Evolutionary conservation across 2,888 invertebrate genomes (phyloP), one percentile per base, ranked within the genome.

Genomic region (Lycaena phlaeas): DNA sequence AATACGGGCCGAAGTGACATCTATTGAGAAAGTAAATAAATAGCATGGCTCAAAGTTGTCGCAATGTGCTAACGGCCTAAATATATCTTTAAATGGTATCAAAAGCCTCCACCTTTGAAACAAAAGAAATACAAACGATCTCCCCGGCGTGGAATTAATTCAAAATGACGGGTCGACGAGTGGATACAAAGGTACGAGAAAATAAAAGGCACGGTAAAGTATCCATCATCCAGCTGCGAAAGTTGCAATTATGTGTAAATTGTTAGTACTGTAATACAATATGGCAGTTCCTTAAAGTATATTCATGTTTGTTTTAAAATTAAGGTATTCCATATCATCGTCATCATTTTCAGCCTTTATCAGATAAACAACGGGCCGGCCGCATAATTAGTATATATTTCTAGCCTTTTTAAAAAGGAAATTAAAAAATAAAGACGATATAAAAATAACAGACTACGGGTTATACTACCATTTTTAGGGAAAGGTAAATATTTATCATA

Each of bases 71-170:
- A 74, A 76, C 68, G 72, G 70, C 61, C 57, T 61, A 66, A 71
- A 73, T 76, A 75, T 75, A 73, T 22, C 29, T 39, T 18, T 39
- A 39, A 29, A 39, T 39, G 29, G 4, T 39, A 25, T 30, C 39
- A 22, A 29, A 25, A 31, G 30, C 14, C 14, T 56, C 64, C 64
- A 68, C 68, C 65, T 64, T 64, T 53, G 53, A 71, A 74, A 76
- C 74, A 76, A 77, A 72, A 73, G 73, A 74, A 72, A 73, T 68
- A 71, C 69, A 73, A 74, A 75, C 69, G 72, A 68, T 67, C 64
- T 59, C 60, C 63, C 59, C 63, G 71, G 61, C 68, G 66, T 71
- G 67, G 73, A 75, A 76, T 75, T 74, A 75, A 76, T 76, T 75
- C 71, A 73, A 71, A 72, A 69, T 72, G 70, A 74, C 70, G 71